A percentile compares a stretch with the other conserved stretches of the same genome.
Evolutionary conservation across 2,888 invertebrate genomes (phyloP).

Genomic region (Sinodicranocentrus sp.): DNA sequence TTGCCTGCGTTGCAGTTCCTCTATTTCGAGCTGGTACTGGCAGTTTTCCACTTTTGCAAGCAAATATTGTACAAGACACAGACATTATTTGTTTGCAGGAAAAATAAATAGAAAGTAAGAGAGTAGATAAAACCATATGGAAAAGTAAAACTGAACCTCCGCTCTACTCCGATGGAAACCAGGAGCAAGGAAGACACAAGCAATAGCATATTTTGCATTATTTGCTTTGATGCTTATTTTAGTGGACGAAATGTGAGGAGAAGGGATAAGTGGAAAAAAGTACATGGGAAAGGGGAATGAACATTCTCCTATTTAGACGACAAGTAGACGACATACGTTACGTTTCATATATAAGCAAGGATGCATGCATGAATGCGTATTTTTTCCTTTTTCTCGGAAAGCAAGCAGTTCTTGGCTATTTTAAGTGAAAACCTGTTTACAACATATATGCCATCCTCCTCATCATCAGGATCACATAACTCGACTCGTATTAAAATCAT

Average conservation of each 20-base stretch:
- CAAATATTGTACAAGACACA: conserved; percentile 18
- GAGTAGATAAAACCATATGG: background rate
- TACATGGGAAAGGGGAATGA: background rate
- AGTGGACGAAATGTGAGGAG: conserved; percentile 9
- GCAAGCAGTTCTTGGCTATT: background rate
- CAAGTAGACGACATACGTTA: background rate
- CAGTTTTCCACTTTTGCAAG: conserved; percentile 32
- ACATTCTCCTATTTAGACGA: background rate
- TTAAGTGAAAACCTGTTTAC: background rate
- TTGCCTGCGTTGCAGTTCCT: background rate
- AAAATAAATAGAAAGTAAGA: conserved; percentile 21
- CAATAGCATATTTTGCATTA: conserved; percentile 22
- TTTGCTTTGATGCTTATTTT: conserved; percentile 11
- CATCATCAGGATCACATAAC: conserved; percentile 8
- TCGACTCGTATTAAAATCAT: background rate
- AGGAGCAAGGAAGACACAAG: background rate
- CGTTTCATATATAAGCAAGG: background rate
- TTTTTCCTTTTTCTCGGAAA: background rate
- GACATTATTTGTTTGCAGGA: conserved; percentile 13
- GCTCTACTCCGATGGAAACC: no score
- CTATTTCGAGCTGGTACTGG: conserved; percentile 18
- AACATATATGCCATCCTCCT: background rate
- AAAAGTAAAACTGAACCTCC: no score
- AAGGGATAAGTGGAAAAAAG: background rate
- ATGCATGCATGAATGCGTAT: conserved; percentile 1